Base-by-base conservation (phyloP, 2,797 vertebrate species). In the Centropyge bicolor region DNA sequence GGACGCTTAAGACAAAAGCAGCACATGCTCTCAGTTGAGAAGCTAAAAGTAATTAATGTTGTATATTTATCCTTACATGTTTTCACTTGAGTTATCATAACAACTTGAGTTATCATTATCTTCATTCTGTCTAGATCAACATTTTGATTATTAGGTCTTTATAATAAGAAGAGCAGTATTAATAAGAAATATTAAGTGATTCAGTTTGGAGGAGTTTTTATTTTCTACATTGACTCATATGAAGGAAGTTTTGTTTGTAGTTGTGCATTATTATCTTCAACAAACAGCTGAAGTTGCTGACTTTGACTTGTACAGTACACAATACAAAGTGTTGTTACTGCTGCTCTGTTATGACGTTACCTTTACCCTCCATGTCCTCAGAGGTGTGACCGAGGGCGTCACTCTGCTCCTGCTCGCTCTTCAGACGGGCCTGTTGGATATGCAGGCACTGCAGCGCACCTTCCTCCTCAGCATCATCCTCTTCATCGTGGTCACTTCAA, bases 401-500 rank as follows among this genome's bases (percentile, higher is more conserved):
- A 97, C 96, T 1, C 85, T 98, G 85, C 95, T 98, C 61, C 94
- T 98, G 74, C 95, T 98, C 51, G 96, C 97, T 31, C 93, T 97
- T 52, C 97, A 98, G 92, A 97, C 97, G 0, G 97, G 96, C 63
- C 94, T 98, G 70, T 87, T 98, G 14, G 96, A 96, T 52, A 95
- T 97, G 94, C 94, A 96, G 77, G 91, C 95, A 0, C 92, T 96
- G 68, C 96, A 97, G 84, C 94, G 97, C 75, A 97, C 96, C 85
- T 97, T 97, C 93, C 96, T 98, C 80, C 97, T 98, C 90, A 96
- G 96, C 92, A 97, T 98, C 94, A 97, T 98, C 93, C 96, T 98
- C 93, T 97, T 98, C 94, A 97, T 97, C 0, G 96, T 98, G 66
- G 92, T 96, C 49, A 97, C 97, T 0, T 97, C 97, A 41, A 97